Evolutionary conservation across 2,888 invertebrate genomes (phyloP).

Genomic region (Epinotia ramella): DNA sequence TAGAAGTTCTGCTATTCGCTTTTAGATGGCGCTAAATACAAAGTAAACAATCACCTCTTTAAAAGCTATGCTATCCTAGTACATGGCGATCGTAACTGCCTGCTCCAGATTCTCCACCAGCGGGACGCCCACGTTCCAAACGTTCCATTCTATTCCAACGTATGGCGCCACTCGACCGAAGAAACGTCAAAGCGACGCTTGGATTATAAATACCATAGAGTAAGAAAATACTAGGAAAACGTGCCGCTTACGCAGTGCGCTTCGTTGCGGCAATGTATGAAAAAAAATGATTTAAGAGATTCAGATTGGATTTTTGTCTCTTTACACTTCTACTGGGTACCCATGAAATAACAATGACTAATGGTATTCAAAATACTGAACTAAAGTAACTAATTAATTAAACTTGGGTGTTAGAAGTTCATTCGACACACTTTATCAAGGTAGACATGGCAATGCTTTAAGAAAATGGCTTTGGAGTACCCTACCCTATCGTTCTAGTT

Average conservation of each 20-base stretch:
- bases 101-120: constrained; percentile 84
- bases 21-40: constrained; percentile 56
- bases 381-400: no score
- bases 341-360: no score
- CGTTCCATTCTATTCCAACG: constrained; percentile 67
- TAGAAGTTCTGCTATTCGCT: constrained; percentile 48
- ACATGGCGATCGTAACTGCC: constrained; percentile 83
- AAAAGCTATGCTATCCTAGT: constrained; percentile 68
- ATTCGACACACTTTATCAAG: no score
- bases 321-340: no score
- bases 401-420: no score
- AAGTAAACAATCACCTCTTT: constrained; percentile 24
- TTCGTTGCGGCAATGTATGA: neutral
- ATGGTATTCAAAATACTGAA: no score
- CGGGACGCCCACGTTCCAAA: constrained; percentile 77
- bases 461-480: no score
- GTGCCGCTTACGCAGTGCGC: neutral
- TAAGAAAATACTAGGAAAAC: constrained; percentile 31
- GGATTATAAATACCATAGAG: constrained; percentile 38
- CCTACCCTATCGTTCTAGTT: no score
- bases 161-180: constrained; percentile 47
- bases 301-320: no score
- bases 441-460: no score
- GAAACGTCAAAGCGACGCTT: constrained; percentile 25
- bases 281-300: neutral